A percentile compares a stretch with the other conserved stretches of the same genome.
phyloP scores from a whole-genome alignment of 2,113 vertebrate species.

The Microtus richardsoni region DNA sequence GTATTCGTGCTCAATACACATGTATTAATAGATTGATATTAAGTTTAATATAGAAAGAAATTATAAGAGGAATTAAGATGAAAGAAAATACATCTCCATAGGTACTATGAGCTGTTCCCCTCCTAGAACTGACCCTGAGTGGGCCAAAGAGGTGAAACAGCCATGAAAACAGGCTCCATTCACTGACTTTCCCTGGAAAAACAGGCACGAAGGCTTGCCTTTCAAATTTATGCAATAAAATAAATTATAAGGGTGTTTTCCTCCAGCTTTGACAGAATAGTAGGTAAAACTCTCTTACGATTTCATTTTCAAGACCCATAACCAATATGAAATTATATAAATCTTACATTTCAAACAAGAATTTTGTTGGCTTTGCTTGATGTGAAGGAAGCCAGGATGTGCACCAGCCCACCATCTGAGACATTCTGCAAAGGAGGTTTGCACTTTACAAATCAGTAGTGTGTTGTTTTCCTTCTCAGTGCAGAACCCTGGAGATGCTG shows the following conservation, averaged over 20 bases:
- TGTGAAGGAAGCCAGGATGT: not conserved
- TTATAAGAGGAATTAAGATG: not conserved
- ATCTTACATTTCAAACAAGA: not conserved
- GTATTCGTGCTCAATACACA: not conserved
- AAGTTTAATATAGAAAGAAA: not conserved
- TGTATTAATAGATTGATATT: not conserved
- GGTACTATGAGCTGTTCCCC: not conserved
- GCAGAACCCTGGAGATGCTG: not conserved
- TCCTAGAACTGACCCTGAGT: no score
- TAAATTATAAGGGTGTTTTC: not conserved
- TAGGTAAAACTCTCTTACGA: not conserved
- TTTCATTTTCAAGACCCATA: conserved; percentile 20
- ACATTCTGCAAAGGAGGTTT: not conserved
- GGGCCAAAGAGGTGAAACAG: not conserved
- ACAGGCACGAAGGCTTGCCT: not conserved
- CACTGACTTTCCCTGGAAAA: not conserved
- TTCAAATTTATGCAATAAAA: not conserved
- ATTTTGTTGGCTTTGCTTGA: not conserved
- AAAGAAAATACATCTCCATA: not conserved
- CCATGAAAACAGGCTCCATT: not conserved
- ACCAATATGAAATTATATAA: not conserved
- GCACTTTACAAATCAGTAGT: not conserved
- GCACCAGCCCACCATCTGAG: not conserved
- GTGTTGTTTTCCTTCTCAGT: no score
- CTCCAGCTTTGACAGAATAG: not conserved